Evolutionary conservation across 2,797 vertebrate species (phyloP), one percentile per base, ranked within the genome.

Genomic region (Pempheris klunzingeri): DNA sequence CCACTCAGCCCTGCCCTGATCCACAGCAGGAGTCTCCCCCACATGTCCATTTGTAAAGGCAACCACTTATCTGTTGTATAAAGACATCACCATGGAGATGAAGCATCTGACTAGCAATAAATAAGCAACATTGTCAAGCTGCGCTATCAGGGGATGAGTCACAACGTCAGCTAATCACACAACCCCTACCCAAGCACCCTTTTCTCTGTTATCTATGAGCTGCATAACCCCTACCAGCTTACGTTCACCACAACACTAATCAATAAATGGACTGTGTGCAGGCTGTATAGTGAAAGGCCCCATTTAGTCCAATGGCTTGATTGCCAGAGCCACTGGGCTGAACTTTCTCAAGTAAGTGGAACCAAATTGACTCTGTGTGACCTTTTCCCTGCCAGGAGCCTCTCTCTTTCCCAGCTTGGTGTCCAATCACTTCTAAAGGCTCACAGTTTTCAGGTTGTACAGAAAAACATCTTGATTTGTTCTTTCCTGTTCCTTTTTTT

Each of bases 81-180:
- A 90, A 90, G 86, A 87, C 78, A 84, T 95, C 60, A 68, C 91
- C 94, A 94, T 94, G 93, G 94, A 81, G 92, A 95, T 87, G 71
- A 65, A 79, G 73, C 90, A 83, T 88, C 87, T 87, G 55, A 79
- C 78, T 68, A 69, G 80, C 76, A 92, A 93, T 94, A 92, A 92
- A 93, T 87, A 92, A 81, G 81, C 85, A 91, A 87, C 90, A 83
- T 50, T 81, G 81, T 76, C 74, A 66, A 83, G 82, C 82, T 41
- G 72, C 26, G 77, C 71, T 34, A 64, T 70, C 66, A 39, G 69
- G 70, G 80, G 55, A 72, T 92, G 93, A 94, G 82, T 93, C 93
- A 94, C 83, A 74, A 54, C 74, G 70, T 82, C 65, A 61, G 68
- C 76, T 84, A 77, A 78, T 84, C 77, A 71, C 79, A 65, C 75